Conservation (phyloP, 2,888 invertebrate species). For the Drosophila yooni region DNA sequence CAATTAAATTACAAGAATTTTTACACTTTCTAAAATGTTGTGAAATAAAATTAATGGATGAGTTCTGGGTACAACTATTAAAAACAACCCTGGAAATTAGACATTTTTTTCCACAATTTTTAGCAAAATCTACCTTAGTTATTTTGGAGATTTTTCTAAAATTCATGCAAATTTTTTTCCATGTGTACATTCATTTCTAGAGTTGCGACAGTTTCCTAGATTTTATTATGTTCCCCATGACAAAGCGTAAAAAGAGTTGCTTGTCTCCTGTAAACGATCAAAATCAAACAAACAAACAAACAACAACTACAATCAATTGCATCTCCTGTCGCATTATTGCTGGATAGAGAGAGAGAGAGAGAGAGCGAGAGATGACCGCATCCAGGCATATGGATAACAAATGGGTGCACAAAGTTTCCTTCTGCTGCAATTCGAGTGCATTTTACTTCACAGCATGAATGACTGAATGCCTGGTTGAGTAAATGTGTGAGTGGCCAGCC, state of each 20-base stretch:
- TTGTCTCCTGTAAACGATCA: slow-evolving; percentile 19
- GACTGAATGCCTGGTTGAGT: slow-evolving; percentile 49
- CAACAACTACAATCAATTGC: slow-evolving; percentile 73
- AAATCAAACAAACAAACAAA: slow-evolving; percentile 46
- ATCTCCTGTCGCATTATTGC: slow-evolving; percentile 68
- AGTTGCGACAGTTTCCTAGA: background rate
- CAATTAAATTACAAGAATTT: background rate
- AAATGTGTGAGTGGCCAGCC: slow-evolving; percentile 21
- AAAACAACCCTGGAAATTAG: background rate
- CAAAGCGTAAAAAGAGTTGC: background rate
- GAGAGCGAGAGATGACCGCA: slow-evolving; percentile 5
- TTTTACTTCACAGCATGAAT: slow-evolving; percentile 54
- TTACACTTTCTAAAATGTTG: background rate
- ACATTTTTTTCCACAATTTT: background rate
- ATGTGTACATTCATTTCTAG: background rate
- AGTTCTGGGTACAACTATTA: background rate
- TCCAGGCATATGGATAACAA: slow-evolving; percentile 47
- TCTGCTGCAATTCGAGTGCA: slow-evolving; percentile 49
- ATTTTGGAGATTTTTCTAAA: too few relatives aligned
- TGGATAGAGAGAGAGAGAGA: slow-evolving; percentile 13
- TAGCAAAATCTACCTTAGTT: background rate
- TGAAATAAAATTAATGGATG: background rate
- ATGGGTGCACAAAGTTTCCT: slow-evolving; percentile 53
- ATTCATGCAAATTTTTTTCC: background rate
- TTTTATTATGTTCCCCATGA: slow-evolving; percentile 1